Percentiles rank a stretch among this genome's conserved stretches.
Conservation (phyloP, 2,113 vertebrate genomes). For the Prolemur simus region DNA sequence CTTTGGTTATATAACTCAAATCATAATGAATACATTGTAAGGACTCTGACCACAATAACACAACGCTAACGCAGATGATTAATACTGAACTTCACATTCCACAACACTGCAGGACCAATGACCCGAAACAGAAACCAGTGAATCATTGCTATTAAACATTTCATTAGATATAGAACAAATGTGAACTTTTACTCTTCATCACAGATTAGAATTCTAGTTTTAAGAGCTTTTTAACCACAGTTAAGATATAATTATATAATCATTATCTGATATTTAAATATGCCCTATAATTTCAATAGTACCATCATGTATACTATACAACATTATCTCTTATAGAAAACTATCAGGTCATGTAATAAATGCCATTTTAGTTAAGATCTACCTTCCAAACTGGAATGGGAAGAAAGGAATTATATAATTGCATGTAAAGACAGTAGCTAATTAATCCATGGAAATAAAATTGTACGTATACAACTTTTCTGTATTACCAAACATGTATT, state of each 20-base stretch:
- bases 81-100: constrained; percentile 21
- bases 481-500: neutral
- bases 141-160: neutral
- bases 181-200: neutral
- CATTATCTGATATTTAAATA: neutral
- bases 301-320: neutral
- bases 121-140: neutral
- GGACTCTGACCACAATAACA: constrained; percentile 12
- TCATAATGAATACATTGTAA: constrained; percentile 15
- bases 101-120: neutral
- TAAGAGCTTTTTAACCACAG: neutral
- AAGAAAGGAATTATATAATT: neutral
- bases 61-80: neutral
- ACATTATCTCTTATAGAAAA: neutral
- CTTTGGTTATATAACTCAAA: neutral
- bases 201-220: neutral
- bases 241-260: neutral
- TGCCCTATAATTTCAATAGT: constrained; percentile 20
- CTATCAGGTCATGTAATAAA: neutral
- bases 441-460: neutral
- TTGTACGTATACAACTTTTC: neutral
- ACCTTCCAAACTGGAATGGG: neutral
- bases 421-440: neutral
- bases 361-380: constrained; percentile 17
- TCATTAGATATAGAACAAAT: neutral